Evolutionary conservation across 2,888 invertebrate species (phyloP), one percentile per base, ranked within the genome.

Genomic region (Crocallis elinguaria): DNA sequence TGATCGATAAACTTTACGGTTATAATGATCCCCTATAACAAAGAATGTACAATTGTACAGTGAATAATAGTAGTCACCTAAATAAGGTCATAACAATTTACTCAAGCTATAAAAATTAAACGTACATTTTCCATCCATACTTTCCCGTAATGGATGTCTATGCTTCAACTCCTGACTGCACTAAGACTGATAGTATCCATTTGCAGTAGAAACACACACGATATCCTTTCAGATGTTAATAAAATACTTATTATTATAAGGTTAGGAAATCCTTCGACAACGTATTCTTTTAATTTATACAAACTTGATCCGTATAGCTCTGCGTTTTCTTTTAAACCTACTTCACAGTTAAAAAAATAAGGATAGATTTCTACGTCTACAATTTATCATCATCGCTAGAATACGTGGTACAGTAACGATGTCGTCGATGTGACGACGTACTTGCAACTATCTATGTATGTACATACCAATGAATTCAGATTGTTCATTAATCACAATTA

Each of bases 161-260:
- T 64, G 71, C 67, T 70, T 68, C 69, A 66, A 60, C 60, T 67
- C 66, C 69, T 69, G 73, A 75, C 73, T 76, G 76, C 69, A 63
- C 49, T 54, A 73, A 80, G 79, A 81, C 73, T 67, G 69, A 79
- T 79, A 63, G 64, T 64, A 57, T 64, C 67, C 71, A 79, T 79
- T 80, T 73, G 65, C 69, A 67, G 67, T 61, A 58, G 48, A 74
- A 65, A n/a, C n/a, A n/a, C n/a, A n/a, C n/a, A n/a, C 66, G 60
- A 67, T 69, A 63, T 66, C 65, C 64, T 48, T 65, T 64, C 61
- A 66, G 62, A 64, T 66, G 58, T 54, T 42, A 23, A 38, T 29
- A 27, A 3, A 19, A 5, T 5, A 19, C 23, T 23, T 3, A 4
- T 4, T 19, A 3, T 6, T 19, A 23, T 6, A 8, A 23, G 23